phyloP scores from a whole-genome alignment of 2,113 vertebrate genomes.

The Brevimyrus niger region DNA sequence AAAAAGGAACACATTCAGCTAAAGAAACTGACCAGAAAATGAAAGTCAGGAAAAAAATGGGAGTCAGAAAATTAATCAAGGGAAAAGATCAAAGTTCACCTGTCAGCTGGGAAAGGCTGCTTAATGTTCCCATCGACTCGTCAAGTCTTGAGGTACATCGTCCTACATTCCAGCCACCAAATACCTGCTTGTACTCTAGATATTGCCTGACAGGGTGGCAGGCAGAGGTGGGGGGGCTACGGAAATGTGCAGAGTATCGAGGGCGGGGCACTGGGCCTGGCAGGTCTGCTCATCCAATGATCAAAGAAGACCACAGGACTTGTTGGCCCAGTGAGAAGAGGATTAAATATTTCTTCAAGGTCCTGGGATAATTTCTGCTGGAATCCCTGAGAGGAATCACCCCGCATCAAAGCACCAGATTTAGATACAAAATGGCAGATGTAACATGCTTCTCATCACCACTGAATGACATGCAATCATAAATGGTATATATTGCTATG shows the following conservation, averaged over 20 bases:
- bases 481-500: neutral
- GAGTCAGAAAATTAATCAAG: neutral
- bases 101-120: neutral
- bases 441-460: neutral
- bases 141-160: neutral
- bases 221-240: neutral
- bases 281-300: neutral
- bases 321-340: neutral
- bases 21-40: neutral
- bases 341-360: neutral
- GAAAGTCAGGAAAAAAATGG: neutral
- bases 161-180: neutral
- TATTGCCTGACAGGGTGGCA: neutral
- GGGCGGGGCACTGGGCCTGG: neutral
- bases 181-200: neutral
- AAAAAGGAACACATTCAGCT: neutral
- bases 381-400: neutral
- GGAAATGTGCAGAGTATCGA: neutral
- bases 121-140: neutral
- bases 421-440: neutral
- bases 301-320: neutral
- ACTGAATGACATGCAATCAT: neutral
- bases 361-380: neutral
- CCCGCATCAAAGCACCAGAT: neutral
- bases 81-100: neutral